Evolutionary conservation across 2,113 vertebrate genomes (phyloP), one percentile per base, ranked within the genome.

Genomic region (Phoxinus phoxinus): DNA sequence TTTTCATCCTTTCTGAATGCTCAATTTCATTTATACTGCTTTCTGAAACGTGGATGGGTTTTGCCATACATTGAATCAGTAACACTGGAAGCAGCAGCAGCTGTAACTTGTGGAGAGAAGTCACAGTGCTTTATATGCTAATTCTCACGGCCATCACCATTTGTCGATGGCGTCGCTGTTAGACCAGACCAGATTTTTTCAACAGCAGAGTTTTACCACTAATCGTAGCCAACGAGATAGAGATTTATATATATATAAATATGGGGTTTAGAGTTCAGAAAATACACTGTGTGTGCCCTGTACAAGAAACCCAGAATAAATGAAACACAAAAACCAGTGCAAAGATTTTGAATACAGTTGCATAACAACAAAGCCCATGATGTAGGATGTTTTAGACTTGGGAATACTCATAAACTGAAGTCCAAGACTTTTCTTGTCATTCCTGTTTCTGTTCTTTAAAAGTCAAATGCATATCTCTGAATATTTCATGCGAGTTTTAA

Each of bases 151-250:
- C 10, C 35, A 19, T 61, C 21, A 59, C 44, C 44, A 15, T 85
- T 77, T n/a, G 48, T 69, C 8, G 12, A 53, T 37, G n/a, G 48
- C 44, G 37, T 32, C 17, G 9, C 27, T 46, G 32, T 73, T 61
- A 23, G 53, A 58, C 30, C 51, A 78, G 75, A 78, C 51, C 75
- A 37, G 77, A 61, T 59, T 17, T 30, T 81, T 63, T n/a, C n/a
- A 80, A 8, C 53, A 32, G 44, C 56, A 37, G 32, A 44, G 21
- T 69, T 82, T 85, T 35, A 63, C 73, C 87, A 83, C 80, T 73
- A 79, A 73, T 32, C 23, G 19, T 46, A 74, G 74, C 65, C n/a
- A 53, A 63, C 13, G 2, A 9, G 9, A 41, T 56, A 25, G 21
- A 75, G 32, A 56, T 58, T 13, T 71, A 69, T 44, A 69, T 25